phyloP scores from a whole-genome alignment of 2,888 invertebrate species.

The Poecilobothrus nobilitatus region DNA sequence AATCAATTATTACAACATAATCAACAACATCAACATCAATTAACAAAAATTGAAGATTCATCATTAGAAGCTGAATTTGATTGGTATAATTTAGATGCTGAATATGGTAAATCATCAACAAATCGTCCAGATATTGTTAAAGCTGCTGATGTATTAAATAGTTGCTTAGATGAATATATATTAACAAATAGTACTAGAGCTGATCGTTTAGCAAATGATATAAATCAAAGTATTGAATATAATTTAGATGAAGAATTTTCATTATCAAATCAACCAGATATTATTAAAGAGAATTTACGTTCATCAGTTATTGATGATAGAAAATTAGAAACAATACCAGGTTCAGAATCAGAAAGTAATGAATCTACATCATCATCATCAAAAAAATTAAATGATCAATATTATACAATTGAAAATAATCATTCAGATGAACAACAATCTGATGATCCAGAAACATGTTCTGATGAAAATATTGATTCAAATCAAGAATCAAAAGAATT shows the following conservation, averaged over 20 bases:
- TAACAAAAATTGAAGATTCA: constrained; percentile 21
- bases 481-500: no score
- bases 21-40: constrained; percentile 12
- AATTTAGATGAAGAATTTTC: constrained; percentile 42
- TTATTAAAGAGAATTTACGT: constrained; percentile 25
- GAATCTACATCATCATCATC: background rate
- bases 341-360: background rate
- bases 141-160: constrained; percentile 25
- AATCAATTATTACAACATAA: background rate
- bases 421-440: constrained; percentile 10
- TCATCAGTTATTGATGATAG: background rate
- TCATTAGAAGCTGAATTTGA: constrained; percentile 43
- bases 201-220: background rate
- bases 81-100: constrained; percentile 44
- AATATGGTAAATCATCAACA: constrained; percentile 34
- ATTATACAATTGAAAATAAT: background rate
- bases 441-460: background rate
- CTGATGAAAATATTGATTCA: background rate
- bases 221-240: constrained; percentile 33
- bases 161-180: constrained; percentile 30
- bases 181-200: background rate
- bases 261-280: constrained; percentile 28
- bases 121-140: constrained; percentile 27
- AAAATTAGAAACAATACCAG: constrained; percentile 1
- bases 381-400: background rate